Conservation (phyloP, 2,113 vertebrate species). For the human (Homo sapiens) region DNA sequence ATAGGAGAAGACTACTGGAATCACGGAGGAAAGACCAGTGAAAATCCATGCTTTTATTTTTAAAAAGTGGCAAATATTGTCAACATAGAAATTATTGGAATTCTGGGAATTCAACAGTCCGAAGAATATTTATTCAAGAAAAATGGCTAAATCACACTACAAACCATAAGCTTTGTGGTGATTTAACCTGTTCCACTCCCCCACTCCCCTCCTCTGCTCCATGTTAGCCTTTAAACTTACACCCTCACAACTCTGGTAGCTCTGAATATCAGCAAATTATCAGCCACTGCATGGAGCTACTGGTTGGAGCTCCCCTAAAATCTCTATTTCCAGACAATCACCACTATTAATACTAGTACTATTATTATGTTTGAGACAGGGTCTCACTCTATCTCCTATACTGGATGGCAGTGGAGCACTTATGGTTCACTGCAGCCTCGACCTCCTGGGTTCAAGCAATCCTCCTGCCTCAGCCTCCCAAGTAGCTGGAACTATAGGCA, state of each 20-base stretch:
- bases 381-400: accelerated
- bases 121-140: not conserved
- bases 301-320: not conserved
- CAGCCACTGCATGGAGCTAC: not conserved
- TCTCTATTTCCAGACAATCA: not conserved
- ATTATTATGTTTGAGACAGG: not conserved
- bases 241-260: not conserved
- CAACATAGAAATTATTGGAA: not conserved
- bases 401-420: accelerated
- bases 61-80: not conserved
- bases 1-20: not conserved
- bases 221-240: not conserved
- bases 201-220: not conserved
- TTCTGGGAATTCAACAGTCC: not conserved
- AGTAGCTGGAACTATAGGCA: not conserved
- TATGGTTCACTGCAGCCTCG: not conserved
- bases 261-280: not conserved
- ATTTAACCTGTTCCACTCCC: not conserved
- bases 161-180: not conserved
- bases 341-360: not conserved
- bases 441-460: not conserved
- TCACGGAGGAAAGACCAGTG: not conserved
- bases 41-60: not conserved
- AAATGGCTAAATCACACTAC: not conserved
- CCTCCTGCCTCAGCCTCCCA: not conserved